Conservation (phyloP, 2,888 invertebrate species). For the Electrophaes corylata region DNA sequence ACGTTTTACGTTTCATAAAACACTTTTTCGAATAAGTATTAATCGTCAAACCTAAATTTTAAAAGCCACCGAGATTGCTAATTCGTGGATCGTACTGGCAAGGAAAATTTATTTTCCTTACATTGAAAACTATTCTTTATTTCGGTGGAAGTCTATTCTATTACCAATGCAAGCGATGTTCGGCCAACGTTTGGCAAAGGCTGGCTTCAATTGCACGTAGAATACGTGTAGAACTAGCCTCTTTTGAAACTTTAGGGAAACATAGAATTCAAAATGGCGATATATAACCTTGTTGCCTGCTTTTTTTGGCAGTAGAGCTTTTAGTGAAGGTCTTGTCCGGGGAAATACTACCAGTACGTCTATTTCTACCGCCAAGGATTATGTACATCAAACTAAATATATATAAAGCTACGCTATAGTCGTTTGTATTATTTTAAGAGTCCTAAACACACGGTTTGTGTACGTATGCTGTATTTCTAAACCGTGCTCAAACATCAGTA, state of each 20-base stretch:
- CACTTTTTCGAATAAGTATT: too few species aligned
- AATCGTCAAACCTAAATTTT: too few species aligned
- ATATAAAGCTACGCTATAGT: neutral
- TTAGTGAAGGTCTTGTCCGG: too few species aligned
- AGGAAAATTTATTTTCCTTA: too few species aligned
- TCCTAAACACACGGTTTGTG: constrained; percentile 2
- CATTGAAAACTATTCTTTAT: neutral
- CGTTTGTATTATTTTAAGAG: neutral
- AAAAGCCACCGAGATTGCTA: too few species aligned
- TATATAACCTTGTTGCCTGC: neutral
- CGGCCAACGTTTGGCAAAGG: constrained; percentile 20
- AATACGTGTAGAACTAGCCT: constrained; percentile 15
- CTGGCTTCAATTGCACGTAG: constrained; percentile 16
- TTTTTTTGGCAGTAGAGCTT: too few species aligned
- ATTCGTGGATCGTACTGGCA: too few species aligned
- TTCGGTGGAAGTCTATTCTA: constrained; percentile 9
- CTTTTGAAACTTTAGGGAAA: constrained; percentile 7
- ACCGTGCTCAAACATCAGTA: constrained; percentile 36
- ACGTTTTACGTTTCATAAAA: too few species aligned
- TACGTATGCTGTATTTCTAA: constrained; percentile 9
- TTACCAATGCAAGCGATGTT: constrained; percentile 24
- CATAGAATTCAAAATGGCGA: constrained; percentile 1
- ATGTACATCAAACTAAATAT: neutral
- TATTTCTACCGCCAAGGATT: too few species aligned
- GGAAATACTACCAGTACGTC: too few species aligned